A percentile compares a stretch with the other conserved stretches of the same genome.
Conservation (phyloP, 2,797 vertebrate species). For the Mastacembelus armatus region DNA sequence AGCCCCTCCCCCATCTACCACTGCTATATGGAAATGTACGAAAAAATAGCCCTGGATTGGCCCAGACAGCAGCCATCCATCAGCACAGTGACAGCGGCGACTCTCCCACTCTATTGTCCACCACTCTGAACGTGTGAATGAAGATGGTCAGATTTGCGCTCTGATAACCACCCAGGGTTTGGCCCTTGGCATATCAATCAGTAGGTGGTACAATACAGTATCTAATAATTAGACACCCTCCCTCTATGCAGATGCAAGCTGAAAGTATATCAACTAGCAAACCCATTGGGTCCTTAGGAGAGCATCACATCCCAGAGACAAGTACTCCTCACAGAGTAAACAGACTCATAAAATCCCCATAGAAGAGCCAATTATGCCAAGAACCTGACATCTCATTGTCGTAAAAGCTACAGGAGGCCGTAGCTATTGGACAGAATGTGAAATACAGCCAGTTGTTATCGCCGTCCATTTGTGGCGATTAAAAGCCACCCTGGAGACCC, state of each 20-base stretch:
- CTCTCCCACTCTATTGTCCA: slow-evolving; percentile 54
- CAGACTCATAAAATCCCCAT: slow-evolving; percentile 85
- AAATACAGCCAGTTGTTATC: slow-evolving; percentile 90
- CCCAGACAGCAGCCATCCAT: slow-evolving; percentile 66
- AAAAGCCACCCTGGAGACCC: slow-evolving; percentile 86
- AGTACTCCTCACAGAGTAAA: slow-evolving; percentile 81
- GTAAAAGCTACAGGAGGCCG: slow-evolving; percentile 86
- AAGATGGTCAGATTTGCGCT: slow-evolving; percentile 66
- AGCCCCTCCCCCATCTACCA: slow-evolving; percentile 25
- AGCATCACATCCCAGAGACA: slow-evolving; percentile 58
- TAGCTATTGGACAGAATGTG: slow-evolving; percentile 82
- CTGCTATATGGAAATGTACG: slow-evolving; percentile 60
- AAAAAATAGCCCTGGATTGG: slow-evolving; percentile 62
- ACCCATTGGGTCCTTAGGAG: slow-evolving; percentile 58
- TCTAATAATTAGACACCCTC: slow-evolving; percentile 62
- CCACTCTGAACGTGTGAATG: slow-evolving; percentile 46
- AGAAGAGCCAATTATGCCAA: slow-evolving; percentile 88
- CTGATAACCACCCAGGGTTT: slow-evolving; percentile 47
- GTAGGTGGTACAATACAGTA: slow-evolving; percentile 44
- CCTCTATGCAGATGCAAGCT: slow-evolving; percentile 24
- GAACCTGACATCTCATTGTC: slow-evolving; percentile 83
- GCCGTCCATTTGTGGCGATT: slow-evolving; percentile 84
- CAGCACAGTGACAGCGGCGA: slow-evolving; percentile 57
- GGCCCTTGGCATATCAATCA: slow-evolving; percentile 65
- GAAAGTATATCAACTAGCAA: slow-evolving; percentile 61